Conservation (phyloP, 23 tunicate genomes). For the Styela plicata region DNA sequence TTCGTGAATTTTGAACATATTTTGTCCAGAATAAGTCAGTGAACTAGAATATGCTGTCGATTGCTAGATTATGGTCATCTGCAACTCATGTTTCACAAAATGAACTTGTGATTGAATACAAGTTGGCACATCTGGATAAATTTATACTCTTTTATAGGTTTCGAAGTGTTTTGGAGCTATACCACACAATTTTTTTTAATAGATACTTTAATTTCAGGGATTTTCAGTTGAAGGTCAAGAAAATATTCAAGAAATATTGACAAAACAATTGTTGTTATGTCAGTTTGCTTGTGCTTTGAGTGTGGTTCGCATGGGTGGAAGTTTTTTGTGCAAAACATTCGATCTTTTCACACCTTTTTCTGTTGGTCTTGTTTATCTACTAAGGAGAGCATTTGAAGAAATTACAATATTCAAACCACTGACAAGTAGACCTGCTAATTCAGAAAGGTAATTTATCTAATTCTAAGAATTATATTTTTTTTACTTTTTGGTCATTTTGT, state of each 20-base stretch:
- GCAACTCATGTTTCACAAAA: no score
- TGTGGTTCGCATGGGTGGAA: conserved; percentile 56
- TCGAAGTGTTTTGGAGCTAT: not conserved
- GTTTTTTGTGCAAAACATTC: conserved; percentile 81
- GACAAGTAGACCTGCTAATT: conserved; percentile 92
- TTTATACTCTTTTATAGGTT: not conserved
- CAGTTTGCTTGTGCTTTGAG: conserved; percentile 74
- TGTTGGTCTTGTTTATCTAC: conserved; percentile 67
- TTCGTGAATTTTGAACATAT: no score
- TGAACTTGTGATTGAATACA: no score
- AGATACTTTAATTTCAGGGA: conserved; percentile 47
- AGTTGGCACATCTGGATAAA: not conserved
- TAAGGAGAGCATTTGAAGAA: conserved; percentile 72
- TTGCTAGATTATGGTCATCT: not conserved
- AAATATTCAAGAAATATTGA: conserved; percentile 85
- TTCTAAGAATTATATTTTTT: not conserved
- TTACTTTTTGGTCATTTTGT: not conserved
- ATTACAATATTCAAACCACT: conserved; percentile 78
- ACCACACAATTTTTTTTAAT: no score
- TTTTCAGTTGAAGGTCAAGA: conserved; percentile 96
- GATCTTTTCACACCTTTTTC: conserved; percentile 91
- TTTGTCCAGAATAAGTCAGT: no score
- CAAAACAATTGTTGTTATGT: conserved; percentile 84
- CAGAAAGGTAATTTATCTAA: conserved; percentile 51
- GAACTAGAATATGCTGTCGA: no score